These are phyloP conservation scores for Myotis lucifugus DNA, from an alignment of 2,113 vertebrate species.

Conservation along the genomic window DNA sequence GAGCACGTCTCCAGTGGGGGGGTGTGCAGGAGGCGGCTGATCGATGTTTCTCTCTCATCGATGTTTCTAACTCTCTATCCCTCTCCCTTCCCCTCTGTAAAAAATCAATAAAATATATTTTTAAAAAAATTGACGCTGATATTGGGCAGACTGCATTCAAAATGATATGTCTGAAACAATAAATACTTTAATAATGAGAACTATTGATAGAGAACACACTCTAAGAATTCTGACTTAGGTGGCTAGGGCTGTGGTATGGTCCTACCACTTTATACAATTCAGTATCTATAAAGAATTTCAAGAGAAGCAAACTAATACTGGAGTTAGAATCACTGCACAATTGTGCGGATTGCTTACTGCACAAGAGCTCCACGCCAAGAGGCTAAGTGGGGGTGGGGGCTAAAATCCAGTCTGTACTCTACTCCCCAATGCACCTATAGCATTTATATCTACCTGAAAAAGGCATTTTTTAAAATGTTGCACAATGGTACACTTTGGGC, in stretches of 20 bases:
- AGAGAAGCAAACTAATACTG: conserved; percentile 21
- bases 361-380: not conserved
- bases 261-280: not conserved
- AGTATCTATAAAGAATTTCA: not conserved
- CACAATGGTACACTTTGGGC: not conserved
- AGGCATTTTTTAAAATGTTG: not conserved
- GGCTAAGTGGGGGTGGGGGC: not conserved
- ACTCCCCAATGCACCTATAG: not conserved
- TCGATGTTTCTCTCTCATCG: too few species aligned
- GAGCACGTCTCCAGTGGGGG: too few species aligned
- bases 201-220: not conserved
- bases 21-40: too few species aligned
- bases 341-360: not conserved
- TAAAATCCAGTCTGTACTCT: not conserved
- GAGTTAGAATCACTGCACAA: not conserved
- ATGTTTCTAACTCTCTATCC: too few species aligned
- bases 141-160: not conserved
- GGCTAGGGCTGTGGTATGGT: not conserved
- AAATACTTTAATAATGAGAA: conserved; percentile 24
- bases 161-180: conserved; percentile 23
- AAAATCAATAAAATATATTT: too few species aligned
- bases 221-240: conserved; percentile 42
- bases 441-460: not conserved
- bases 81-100: too few species aligned
- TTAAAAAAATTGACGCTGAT: not conserved